phyloP scores from a whole-genome alignment of 1,140 invertebrate species.

The Cyphomyrmex costatus region DNA sequence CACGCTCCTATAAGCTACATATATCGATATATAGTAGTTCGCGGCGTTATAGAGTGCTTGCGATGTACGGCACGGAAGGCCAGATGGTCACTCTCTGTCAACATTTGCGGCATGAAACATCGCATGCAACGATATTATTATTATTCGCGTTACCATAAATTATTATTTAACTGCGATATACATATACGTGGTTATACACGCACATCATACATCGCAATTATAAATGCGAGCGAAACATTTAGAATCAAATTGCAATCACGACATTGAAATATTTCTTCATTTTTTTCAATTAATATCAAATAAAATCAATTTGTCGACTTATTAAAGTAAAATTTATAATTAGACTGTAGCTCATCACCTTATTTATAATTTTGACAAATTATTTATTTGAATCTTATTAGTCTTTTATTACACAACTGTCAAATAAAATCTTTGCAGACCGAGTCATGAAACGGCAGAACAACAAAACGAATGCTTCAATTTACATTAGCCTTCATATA shows the following conservation, averaged over 20 bases:
- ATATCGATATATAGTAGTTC: conserved; percentile 10
- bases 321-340: no score
- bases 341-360: no score
- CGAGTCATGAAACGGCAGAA: not conserved
- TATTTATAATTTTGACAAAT: no score
- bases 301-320: no score
- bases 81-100: conserved; percentile 69
- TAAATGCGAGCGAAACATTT: not conserved
- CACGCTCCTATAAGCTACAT: conserved; percentile 15
- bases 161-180: conserved; percentile 56
- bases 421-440: not conserved
- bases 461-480: not conserved
- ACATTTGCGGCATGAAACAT: conserved; percentile 70
- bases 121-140: conserved; percentile 69
- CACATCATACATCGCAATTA: not conserved
- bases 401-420: no score
- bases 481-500: not conserved
- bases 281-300: not conserved
- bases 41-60: conserved; percentile 31
- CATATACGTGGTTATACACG: not conserved
- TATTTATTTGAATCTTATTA: no score
- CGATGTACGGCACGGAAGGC: conserved; percentile 48
- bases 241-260: not conserved
- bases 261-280: not conserved
- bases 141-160: conserved; percentile 58